Evolutionary conservation across 2,797 vertebrate genomes (phyloP).

Genomic region (Intellagama lesueurii): DNA sequence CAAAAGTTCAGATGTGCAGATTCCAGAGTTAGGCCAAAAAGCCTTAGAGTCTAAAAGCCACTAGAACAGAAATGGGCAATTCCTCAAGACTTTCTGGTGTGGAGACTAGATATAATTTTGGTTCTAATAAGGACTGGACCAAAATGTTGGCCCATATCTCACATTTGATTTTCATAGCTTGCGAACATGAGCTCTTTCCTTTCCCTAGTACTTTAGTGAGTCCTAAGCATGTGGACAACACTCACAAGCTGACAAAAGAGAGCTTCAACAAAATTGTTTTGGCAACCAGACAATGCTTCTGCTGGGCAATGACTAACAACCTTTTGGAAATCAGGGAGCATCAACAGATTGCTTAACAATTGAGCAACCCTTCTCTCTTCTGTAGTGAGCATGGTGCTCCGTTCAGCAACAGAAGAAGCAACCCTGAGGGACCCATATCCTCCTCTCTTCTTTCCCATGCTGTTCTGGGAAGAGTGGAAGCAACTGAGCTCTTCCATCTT

Average conservation of each 20-base stretch:
- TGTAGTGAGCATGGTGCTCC: not conserved
- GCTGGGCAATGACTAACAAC: not conserved
- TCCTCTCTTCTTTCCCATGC: not conserved
- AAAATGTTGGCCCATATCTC: not conserved
- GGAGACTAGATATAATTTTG: no score
- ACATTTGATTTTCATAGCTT: not conserved
- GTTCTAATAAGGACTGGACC: not conserved
- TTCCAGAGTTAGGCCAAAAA: not conserved
- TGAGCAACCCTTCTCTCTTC: not conserved
- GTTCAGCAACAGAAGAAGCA: not conserved
- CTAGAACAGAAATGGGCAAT: not conserved
- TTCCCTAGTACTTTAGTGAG: not conserved
- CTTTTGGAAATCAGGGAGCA: not conserved
- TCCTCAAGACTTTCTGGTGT: not conserved
- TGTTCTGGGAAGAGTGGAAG: not conserved
- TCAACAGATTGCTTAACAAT: not conserved
- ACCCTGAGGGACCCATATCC: not conserved
- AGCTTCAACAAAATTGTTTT: not conserved
- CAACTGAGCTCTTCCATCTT: not conserved
- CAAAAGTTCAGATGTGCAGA: slow-evolving; percentile 23
- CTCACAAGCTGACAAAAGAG: not conserved
- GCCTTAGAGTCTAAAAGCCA: not conserved
- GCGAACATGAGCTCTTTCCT: not conserved
- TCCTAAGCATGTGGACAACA: not conserved
- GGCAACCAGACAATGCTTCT: not conserved